Base-by-base conservation (phyloP, 1,140 invertebrate genomes). In the Condylostylus longicornis region DNA sequence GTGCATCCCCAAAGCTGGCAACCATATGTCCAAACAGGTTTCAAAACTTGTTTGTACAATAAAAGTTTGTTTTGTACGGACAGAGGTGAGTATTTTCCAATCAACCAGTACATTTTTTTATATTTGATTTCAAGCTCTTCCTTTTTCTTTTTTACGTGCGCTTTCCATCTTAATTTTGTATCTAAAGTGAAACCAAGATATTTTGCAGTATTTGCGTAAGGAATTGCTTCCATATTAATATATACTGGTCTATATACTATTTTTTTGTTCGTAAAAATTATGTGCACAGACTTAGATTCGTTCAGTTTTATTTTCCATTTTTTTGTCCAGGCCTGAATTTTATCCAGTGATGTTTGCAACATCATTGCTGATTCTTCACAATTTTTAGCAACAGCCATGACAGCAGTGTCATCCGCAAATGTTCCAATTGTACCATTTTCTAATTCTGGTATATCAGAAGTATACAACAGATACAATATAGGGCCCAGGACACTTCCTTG, bases 1-100 rank as follows among this genome's bases (percentile, higher is more conserved):
- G 52, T 41, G 7, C 38, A 37, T 10, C 49, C 50, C 52, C 48
- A 58, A 10, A 59, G 30, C 37, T 53, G 43, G 8, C 50, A 44
- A 9, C 50, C 53, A 39, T 58, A 53, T 6, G 38, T 50, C 50
- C 53, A 58, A 5, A 56, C 41, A 8, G 54, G 53, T 35, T 49
- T 48, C 3, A 57, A 37, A 4, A 55, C 46, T 5, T 22, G 15
- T 32, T 54, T 49, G 35, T 59, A 53, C 2, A 58, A 20, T 8
- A 49, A 28, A 3, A 56, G 12, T 46, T 59, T 57, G 39, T 51
- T 51, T 23, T 49, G 15, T 6, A 50, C n/a, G 8, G 40, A 47
- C 28, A 55, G 30, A 23, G 37, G 27, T 2, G 44, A 48, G 14
- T 42, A 45, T 37, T 29, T 38, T 6, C 43, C 44, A 13, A 54